Conservation (phyloP, 2,113 vertebrate species). For the Dipodomys stephensi region DNA sequence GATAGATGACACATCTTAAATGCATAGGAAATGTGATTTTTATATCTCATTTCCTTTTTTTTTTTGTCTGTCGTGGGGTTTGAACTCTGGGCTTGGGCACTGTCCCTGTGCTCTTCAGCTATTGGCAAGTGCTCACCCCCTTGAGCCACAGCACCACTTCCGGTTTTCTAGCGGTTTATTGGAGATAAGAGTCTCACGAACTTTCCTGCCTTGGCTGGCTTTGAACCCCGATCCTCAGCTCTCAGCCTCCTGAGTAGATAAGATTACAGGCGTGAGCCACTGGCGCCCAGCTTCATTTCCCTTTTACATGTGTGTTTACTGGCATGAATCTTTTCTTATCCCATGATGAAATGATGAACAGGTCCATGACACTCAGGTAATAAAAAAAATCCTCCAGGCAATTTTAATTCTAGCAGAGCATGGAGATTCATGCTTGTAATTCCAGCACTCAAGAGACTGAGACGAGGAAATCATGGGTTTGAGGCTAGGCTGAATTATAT, state of each 20-base stretch:
- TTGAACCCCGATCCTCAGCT: no score
- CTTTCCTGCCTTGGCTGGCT: no score
- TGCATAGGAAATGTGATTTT: conserved; percentile 12
- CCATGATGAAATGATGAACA: neutral
- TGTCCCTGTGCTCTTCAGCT: no score
- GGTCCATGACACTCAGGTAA: neutral
- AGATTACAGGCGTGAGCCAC: no score
- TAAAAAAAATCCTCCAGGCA: neutral
- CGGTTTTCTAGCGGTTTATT: no score
- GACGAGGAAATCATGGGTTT: neutral
- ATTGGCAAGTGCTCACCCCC: no score
- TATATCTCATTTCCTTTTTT: conserved; percentile 18
- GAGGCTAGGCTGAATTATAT: neutral
- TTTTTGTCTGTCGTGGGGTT: no score
- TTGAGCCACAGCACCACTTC: no score
- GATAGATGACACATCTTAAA: conserved; percentile 11
- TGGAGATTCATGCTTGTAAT: neutral
- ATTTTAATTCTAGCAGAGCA: neutral
- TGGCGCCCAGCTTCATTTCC: neutral
- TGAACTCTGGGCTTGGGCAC: no score
- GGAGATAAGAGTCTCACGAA: no score
- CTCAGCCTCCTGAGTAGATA: no score
- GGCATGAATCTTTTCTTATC: neutral
- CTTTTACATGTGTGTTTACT: neutral
- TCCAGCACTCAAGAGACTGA: neutral